Base-by-base conservation (phyloP, 2,888 invertebrate genomes). In the Cheilosia soror region DNA sequence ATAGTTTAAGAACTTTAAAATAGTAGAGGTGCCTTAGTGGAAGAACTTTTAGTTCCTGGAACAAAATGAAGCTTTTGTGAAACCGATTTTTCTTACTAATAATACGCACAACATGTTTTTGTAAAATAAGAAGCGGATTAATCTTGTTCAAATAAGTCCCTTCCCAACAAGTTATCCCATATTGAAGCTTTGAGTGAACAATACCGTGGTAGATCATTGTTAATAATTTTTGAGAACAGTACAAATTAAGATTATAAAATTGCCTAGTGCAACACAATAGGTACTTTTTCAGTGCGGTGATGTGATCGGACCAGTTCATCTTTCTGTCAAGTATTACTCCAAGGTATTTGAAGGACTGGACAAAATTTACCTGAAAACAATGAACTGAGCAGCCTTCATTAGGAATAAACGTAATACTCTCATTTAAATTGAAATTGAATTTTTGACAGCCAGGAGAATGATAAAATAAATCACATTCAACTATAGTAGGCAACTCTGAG, bases 161-260 rank as follows among this genome's bases (percentile, higher is more conserved):
- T 1, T 20, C 33, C 57, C 33, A 31, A 33, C 27, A 53, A 5
- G 53, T 31, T 13, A 55, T 55, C 6, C 31, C 55, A 7, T 55
- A n/a, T 13, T 55, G 31, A 1, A 58, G 15, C 4, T 57, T 57
- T 5, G 57, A 57, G 11, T 57, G 33, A 33, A 33, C 20, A 9
- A 33, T 57, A 15, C n/a, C 33, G 33, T 51, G 51, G 4, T 31
- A 65, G 5, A 51, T 33, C 49, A 25, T 37, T 37, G 27, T 29
- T 37, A 65, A 3, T 51, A 49, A 13, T 37, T 65, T 65, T 65
- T 49, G 13, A 0, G 63, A 49, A 20, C 49, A 51, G 9, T 44
- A 51, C 29, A 49, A 49, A 1, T 51, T 20, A 51, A 65, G 65
- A 65, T 33, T 65, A 65, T 65, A 65, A 51, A 51, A 63, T 27